phyloP scores from a whole-genome alignment of 2,888 invertebrate genomes.

The Uloborus plumipes region DNA sequence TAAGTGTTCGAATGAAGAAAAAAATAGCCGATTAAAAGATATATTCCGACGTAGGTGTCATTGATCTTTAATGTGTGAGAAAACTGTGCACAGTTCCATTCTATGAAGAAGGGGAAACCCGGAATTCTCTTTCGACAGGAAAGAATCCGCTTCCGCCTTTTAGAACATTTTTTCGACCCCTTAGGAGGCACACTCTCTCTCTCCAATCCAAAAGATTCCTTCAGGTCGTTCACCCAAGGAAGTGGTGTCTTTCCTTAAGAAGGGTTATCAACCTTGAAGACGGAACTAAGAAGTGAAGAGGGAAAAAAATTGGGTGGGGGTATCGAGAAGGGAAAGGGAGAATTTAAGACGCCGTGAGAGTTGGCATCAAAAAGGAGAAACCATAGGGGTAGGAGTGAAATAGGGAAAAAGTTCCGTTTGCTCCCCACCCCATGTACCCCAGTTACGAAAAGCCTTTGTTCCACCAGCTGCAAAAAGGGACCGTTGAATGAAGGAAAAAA shows the following conservation, averaged over 20 bases:
- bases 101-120: constrained; percentile 10
- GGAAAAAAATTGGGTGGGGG: background rate
- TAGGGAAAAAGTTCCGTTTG: constrained; percentile 10
- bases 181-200: constrained; percentile 5
- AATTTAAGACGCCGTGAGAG: constrained; percentile 27
- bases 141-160: constrained; percentile 22
- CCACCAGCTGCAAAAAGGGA: constrained; percentile 25
- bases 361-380: constrained; percentile 21
- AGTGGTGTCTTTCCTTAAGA: constrained; percentile 13
- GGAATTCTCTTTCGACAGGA: constrained; percentile 13
- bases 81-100: constrained; percentile 10
- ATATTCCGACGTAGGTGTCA: constrained; percentile 16
- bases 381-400: constrained; percentile 25
- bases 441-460: constrained; percentile 25
- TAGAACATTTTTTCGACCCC: constrained; percentile 12
- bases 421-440: constrained; percentile 16
- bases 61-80: constrained; percentile 27
- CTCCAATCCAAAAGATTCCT: constrained; percentile 18
- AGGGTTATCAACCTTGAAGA: constrained; percentile 24
- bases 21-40: constrained; percentile 13
- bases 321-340: constrained; percentile 5
- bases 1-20: background rate
- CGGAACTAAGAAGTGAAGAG: constrained; percentile 1
- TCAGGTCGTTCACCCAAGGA: constrained; percentile 22
- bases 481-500: constrained; percentile 21